Evolutionary conservation across 2,797 vertebrate genomes (phyloP).

Genomic region (Denticeps clupeoides): DNA sequence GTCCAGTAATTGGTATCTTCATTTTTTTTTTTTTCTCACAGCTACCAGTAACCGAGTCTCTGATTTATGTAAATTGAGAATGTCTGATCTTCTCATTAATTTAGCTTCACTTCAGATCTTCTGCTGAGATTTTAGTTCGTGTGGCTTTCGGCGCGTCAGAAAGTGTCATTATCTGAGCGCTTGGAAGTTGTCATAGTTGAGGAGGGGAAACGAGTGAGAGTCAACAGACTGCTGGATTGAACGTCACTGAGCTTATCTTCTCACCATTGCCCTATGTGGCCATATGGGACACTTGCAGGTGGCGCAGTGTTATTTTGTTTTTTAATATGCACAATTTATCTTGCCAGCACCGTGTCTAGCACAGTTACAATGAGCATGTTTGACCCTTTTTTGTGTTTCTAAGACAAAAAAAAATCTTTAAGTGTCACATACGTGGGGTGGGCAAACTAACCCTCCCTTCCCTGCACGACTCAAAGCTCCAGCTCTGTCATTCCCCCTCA

Average conservation of each 20-base stretch:
- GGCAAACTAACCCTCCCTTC: too few relatives aligned
- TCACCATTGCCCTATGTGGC: constrained; percentile 12
- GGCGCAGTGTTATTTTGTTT: not conserved
- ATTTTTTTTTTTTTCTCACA: constrained; percentile 17
- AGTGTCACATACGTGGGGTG: too few relatives aligned
- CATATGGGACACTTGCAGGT: constrained; percentile 5
- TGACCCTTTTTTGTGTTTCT: too few relatives aligned
- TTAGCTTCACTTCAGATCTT: constrained; percentile 13
- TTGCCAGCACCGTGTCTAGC: not conserved
- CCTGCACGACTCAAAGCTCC: too few relatives aligned
- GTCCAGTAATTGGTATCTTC: constrained; percentile 30
- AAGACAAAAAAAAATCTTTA: too few relatives aligned
- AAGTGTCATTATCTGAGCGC: constrained; percentile 23
- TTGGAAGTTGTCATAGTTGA: constrained; percentile 13
- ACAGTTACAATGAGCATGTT: too few relatives aligned
- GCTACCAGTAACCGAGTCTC: constrained; percentile 3
- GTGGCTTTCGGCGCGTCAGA: constrained; percentile 20
- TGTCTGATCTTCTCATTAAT: constrained; percentile 25
- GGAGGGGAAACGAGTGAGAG: constrained; percentile 9
- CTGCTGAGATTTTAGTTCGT: too few relatives aligned
- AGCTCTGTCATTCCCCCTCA: too few relatives aligned
- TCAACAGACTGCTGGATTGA: constrained; percentile 7
- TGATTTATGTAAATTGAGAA: constrained; percentile 34
- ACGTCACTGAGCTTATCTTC: too few relatives aligned
- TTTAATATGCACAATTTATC: constrained; percentile 4